Base-by-base conservation (phyloP, 1,140 invertebrate genomes). In the Drosophila sturtevanti region DNA sequence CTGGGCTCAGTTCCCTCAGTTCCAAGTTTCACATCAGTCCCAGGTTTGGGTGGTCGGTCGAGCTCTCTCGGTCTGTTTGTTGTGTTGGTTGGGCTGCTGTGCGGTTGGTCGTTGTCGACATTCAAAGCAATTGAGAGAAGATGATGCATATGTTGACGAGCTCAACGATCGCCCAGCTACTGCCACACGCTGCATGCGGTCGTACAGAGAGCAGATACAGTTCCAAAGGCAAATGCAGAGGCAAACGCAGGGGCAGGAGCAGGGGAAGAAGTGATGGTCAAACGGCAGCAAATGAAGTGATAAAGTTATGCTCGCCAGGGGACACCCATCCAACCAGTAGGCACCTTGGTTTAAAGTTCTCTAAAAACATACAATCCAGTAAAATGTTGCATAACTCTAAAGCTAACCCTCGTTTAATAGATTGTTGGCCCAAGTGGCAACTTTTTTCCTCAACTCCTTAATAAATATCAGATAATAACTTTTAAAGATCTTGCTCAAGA, bases 201-300 rank as follows among this genome's bases (percentile, higher is more conserved):
- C 75, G 75, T 62, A 63, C 38, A 61, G 56, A 38, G 48, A 37
- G 34, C 41, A 44, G 41, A 37, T 10, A 60, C 12, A 16, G 31
- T n/a, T n/a, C n/a, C n/a, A n/a, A n/a, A 34, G 38, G 16, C 16
- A 37, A 18, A 58, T 18, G 44, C 21, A 16, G 31, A 34, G 38
- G 16, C 16, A 37, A 18, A 58, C 18, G 44, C 21, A 24, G 44
- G 27, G n/a, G 52, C 18, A 22, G 48, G 27, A 31, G 24, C 24
- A 68, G 34, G 68, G 68, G 64, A 63, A 81, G 61, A 89, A 82
- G 82, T 89, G 82, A 74, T 87, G 84, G 79, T 80, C 85, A 89
- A 87, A 84, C 72, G 65, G 68, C 72, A 82, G 84, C 84, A 82
- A 89, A 89, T 89, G 84, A 89, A 89, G 84, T 89, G 84, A 89